These are phyloP conservation scores for Capreolus pygargus DNA, from an alignment of 2,113 vertebrate genomes.

Conservation along the genomic window DNA sequence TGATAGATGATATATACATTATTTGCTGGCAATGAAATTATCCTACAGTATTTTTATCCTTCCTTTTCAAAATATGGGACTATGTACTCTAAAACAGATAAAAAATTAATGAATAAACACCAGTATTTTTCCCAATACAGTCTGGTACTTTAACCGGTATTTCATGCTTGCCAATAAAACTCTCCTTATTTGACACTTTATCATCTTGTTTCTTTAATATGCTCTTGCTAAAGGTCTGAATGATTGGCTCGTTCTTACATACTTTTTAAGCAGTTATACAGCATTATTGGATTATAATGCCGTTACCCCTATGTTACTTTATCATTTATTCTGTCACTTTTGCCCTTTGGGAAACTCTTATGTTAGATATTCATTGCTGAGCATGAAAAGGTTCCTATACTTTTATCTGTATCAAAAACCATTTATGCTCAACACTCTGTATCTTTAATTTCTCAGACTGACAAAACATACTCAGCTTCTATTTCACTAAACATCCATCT, in stretches of 20 bases:
- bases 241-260: neutral
- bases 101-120: neutral
- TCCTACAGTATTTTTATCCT: neutral
- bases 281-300: neutral
- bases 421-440: neutral
- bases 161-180: neutral
- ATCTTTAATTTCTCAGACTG: neutral
- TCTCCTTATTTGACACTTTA: neutral
- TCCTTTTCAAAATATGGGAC: neutral
- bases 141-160: neutral
- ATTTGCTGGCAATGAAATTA: neutral
- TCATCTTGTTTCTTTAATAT: neutral
- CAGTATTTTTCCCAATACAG: neutral
- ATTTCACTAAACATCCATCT: neutral
- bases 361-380: neutral
- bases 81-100: neutral
- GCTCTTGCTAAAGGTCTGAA: neutral
- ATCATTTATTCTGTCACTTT: neutral
- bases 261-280: neutral
- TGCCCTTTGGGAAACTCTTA: neutral
- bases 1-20: neutral
- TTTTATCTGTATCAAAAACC: neutral
- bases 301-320: neutral
- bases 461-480: neutral
- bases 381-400: neutral